Conservation (phyloP, 2,888 invertebrate genomes). For the Tipula vernalis region DNA sequence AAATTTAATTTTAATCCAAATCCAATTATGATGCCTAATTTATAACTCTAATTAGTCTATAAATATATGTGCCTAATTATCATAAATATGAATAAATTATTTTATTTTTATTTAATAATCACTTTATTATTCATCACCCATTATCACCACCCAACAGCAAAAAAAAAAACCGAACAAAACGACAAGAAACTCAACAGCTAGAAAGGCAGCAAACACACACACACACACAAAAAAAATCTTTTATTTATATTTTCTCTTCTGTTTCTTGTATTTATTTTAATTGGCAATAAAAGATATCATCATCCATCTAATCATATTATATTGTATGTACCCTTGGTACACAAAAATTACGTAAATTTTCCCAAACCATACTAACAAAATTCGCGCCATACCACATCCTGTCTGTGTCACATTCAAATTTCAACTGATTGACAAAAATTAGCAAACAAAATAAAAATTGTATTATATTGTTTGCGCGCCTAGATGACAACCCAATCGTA, state of each 20-base stretch:
- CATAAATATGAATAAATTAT: background rate
- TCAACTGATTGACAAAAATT: background rate
- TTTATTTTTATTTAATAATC: background rate
- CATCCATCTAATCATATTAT: background rate
- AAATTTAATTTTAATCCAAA: background rate
- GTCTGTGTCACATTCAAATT: background rate
- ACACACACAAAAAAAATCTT: background rate
- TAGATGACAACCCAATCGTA: background rate
- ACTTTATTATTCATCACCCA: background rate
- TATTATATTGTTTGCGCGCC: background rate
- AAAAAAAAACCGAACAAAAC: background rate
- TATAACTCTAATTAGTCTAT: background rate
- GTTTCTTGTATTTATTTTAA: background rate
- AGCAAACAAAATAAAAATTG: background rate
- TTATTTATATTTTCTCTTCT: conserved; percentile 4
- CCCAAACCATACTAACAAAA: background rate
- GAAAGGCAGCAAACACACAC: background rate
- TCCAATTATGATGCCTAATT: background rate
- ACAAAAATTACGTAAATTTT: background rate
- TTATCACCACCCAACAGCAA: background rate
- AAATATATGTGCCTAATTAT: background rate
- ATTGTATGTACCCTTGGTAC: background rate
- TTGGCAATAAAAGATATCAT: conserved; percentile 4
- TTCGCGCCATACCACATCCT: background rate
- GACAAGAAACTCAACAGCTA: background rate